Conservation (phyloP, 2,888 invertebrate genomes). For the Andrena minutula region DNA sequence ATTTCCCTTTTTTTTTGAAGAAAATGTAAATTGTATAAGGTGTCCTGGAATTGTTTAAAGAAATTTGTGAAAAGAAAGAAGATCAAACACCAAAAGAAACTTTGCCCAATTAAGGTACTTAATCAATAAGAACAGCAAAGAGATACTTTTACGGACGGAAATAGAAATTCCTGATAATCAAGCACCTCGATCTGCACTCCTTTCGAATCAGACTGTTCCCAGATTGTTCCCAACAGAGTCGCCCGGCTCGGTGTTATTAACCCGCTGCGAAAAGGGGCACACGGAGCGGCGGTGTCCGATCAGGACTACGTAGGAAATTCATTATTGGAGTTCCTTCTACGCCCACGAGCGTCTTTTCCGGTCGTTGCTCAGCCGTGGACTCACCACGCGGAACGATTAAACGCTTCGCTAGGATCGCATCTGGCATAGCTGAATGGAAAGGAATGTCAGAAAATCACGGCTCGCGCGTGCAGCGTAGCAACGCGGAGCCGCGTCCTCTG, state of each 20-base stretch:
- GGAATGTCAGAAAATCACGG: slow-evolving; percentile 50
- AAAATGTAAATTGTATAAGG: too few relatives aligned
- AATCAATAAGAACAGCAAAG: not conserved
- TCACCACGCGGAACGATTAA: slow-evolving; percentile 59
- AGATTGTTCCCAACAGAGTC: not conserved
- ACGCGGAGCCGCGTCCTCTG: slow-evolving; percentile 23
- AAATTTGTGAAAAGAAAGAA: not conserved
- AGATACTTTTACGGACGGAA: not conserved
- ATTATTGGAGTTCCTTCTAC: slow-evolving; percentile 24
- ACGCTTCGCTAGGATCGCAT: slow-evolving; percentile 48
- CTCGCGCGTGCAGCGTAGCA: slow-evolving; percentile 11
- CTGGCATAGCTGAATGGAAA: slow-evolving; percentile 40
- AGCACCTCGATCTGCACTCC: not conserved
- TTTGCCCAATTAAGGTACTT: not conserved
- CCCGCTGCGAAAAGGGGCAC: not conserved
- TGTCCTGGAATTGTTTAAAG: too few relatives aligned
- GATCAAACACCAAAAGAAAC: not conserved
- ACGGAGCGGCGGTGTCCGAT: not conserved
- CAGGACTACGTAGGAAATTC: slow-evolving; percentile 24
- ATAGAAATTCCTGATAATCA: not conserved
- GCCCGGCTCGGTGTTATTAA: not conserved
- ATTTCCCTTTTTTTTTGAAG: too few relatives aligned
- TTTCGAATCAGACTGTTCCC: not conserved
- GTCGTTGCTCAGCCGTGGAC: slow-evolving; percentile 48
- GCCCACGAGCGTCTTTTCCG: slow-evolving; percentile 51